Conservation (phyloP, 2,113 vertebrate species). For the Nipponia nippon region DNA sequence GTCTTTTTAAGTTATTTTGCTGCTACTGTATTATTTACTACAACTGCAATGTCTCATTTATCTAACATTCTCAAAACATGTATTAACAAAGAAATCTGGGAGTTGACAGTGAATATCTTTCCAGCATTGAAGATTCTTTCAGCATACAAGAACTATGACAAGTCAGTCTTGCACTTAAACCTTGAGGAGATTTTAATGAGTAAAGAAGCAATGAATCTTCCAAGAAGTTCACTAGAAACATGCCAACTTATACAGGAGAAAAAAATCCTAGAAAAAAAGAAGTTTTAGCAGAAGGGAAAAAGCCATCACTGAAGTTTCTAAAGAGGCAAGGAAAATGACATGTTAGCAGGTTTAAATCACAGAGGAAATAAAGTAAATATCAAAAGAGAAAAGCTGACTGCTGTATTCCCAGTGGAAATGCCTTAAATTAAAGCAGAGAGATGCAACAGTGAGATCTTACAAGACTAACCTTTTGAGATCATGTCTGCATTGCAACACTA, state of each 20-base stretch:
- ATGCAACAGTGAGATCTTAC: background rate
- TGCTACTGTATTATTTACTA: background rate
- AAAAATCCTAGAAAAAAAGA: background rate
- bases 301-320: background rate
- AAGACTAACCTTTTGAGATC: slow-evolving; percentile 22
- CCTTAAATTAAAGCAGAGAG: slow-evolving; percentile 22
- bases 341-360: slow-evolving; percentile 24
- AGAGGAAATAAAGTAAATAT: slow-evolving; percentile 51
- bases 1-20: background rate
- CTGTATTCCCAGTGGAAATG: slow-evolving; percentile 1
- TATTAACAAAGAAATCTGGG: background rate
- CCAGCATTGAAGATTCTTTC: background rate
- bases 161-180: background rate
- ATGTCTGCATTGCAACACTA: background rate
- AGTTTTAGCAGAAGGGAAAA: background rate
- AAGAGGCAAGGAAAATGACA: slow-evolving; percentile 4
- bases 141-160: background rate
- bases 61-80: background rate
- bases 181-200: background rate
- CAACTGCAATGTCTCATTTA: background rate
- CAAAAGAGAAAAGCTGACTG: slow-evolving; percentile 5
- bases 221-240: background rate
- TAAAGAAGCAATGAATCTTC: background rate
- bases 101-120: background rate
- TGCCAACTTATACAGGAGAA: background rate